These are phyloP conservation scores for Limulus polyphemus DNA, from an alignment of 2,888 invertebrate genomes.

Conservation along the genomic window DNA sequence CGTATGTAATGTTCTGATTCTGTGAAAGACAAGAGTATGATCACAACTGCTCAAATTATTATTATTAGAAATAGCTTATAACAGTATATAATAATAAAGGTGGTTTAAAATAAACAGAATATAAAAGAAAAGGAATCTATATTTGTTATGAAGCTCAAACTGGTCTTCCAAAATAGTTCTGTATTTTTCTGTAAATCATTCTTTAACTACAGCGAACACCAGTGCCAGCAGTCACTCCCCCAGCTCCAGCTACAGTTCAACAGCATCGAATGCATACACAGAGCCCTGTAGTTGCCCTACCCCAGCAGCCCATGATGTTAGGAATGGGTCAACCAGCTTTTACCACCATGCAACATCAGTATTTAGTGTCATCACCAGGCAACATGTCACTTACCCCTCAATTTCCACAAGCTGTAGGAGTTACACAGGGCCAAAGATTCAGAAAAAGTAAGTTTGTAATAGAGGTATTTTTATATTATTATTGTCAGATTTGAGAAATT, in stretches of 20 bases:
- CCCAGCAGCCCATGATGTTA: conserved; percentile 19
- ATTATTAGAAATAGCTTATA: too few relatives aligned
- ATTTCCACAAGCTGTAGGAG: conserved; percentile 17
- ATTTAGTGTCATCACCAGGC: conserved; percentile 22
- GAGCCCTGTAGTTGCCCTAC: conserved; percentile 19
- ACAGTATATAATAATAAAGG: too few relatives aligned
- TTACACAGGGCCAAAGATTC: conserved; percentile 32
- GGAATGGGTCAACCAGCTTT: conserved; percentile 30
- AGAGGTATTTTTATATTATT: neutral
- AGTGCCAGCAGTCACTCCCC: conserved; percentile 10
- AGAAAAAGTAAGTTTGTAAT: conserved; percentile 37
- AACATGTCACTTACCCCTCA: conserved; percentile 14
- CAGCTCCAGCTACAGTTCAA: conserved; percentile 10
- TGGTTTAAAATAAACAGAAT: too few relatives aligned
- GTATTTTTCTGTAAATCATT: neutral
- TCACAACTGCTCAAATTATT: too few relatives aligned
- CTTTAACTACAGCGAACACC: neutral
- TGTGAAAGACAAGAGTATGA: too few relatives aligned
- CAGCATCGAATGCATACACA: conserved; percentile 17
- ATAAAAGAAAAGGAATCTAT: too few relatives aligned
- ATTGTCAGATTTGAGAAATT: too few relatives aligned
- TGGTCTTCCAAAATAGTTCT: neutral
- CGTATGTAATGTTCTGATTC: too few relatives aligned
- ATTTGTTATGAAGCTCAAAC: neutral
- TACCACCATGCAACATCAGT: conserved; percentile 33